phyloP scores from a whole-genome alignment of 2,888 invertebrate genomes.

The Cremastinae sp. region DNA sequence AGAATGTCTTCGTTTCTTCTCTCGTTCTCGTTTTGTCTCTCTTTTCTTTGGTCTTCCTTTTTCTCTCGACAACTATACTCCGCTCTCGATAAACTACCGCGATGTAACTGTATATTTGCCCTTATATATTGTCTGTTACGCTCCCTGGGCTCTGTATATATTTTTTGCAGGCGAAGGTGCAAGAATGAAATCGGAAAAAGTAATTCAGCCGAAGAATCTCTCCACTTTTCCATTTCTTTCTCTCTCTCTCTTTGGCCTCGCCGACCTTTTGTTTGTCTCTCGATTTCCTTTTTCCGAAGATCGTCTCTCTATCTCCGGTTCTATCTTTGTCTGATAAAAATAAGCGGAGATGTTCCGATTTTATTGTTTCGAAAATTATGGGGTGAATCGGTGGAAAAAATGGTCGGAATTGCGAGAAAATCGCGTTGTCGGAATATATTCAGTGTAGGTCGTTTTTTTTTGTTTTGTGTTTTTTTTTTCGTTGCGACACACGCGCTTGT shows the following conservation, averaged over 20 bases:
- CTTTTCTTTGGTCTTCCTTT: slow-evolving; percentile 2
- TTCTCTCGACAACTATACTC: slow-evolving; percentile 17
- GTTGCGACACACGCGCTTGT: not conserved
- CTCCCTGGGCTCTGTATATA: no score
- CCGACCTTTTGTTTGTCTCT: no score
- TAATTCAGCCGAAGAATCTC: slow-evolving; percentile 52
- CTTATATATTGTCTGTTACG: slow-evolving; percentile 36
- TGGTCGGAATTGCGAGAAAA: no score
- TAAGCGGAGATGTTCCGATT: not conserved
- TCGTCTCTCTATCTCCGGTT: not conserved
- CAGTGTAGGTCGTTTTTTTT: no score
- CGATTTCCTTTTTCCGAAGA: no score
- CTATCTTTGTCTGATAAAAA: not conserved
- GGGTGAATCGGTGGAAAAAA: not conserved
- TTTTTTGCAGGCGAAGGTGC: slow-evolving; percentile 13
- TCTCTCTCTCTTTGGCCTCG: not conserved
- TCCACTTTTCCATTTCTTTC: slow-evolving; percentile 38
- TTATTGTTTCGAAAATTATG: not conserved
- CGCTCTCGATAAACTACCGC: slow-evolving; percentile 47
- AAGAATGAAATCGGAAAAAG: slow-evolving; percentile 58
- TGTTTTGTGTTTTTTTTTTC: not conserved
- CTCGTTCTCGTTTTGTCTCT: slow-evolving; percentile 4
- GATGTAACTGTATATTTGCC: slow-evolving; percentile 22
- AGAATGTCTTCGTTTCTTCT: not conserved
- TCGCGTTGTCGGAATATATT: no score